A percentile compares a stretch with the other conserved stretches of the same genome.
phyloP scores from a whole-genome alignment of 2,797 vertebrate species.

The Oreortyx pictus region DNA sequence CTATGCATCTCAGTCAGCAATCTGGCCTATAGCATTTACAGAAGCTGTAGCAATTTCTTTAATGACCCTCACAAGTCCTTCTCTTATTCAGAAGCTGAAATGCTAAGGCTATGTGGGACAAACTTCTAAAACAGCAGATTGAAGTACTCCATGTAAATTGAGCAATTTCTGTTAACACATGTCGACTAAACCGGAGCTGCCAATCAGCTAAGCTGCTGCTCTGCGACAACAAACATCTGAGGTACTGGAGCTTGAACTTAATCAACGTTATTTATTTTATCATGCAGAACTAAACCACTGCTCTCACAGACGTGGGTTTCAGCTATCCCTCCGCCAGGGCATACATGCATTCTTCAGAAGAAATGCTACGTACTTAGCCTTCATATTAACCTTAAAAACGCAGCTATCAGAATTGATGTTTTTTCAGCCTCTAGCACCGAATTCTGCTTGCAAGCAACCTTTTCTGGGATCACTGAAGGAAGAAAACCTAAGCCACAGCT shows the following conservation, averaged over 20 bases:
- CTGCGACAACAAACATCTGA: conserved; percentile 70
- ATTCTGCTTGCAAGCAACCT: neutral
- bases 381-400: conserved; percentile 46
- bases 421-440: conserved; percentile 42
- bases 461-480: conserved; percentile 7
- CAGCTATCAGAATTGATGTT: conserved; percentile 25
- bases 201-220: conserved; percentile 66
- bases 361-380: conserved; percentile 20
- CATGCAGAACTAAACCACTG: conserved; percentile 61
- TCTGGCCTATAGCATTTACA: conserved; percentile 52
- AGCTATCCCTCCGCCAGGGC: conserved; percentile 6
- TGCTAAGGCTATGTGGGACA: conserved; percentile 31
- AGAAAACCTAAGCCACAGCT: conserved; percentile 9
- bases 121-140: conserved; percentile 46
- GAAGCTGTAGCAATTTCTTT: conserved; percentile 64
- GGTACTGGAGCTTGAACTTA: conserved; percentile 59
- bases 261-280: conserved; percentile 67
- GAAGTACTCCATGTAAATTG: conserved; percentile 56
- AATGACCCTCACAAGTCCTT: conserved; percentile 44
- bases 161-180: conserved; percentile 68
- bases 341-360: neutral
- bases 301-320: conserved; percentile 37
- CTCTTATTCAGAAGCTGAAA: conserved; percentile 35
- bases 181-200: conserved; percentile 31
- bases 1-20: neutral